Evolutionary conservation across 2,888 invertebrate species (phyloP), one percentile per base, ranked within the genome.

Genomic region (Panopea generosa): DNA sequence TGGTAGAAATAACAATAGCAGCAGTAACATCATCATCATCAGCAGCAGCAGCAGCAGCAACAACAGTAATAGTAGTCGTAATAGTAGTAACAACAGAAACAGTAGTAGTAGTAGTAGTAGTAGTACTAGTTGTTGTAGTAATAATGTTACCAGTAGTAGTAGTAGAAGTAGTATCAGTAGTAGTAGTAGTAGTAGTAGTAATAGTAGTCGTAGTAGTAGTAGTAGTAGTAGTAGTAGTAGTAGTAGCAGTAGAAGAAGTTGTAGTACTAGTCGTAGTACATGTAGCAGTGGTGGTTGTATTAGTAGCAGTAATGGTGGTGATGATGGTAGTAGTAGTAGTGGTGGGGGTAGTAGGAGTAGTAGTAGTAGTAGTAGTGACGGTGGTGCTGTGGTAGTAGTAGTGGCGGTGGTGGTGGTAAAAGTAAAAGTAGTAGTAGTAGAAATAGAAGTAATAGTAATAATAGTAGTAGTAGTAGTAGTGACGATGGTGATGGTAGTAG

Each of bases 111-210:
- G 70, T 70, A 69, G 65, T 70, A 33, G 33, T 33, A 33, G 33
- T 33, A 33, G 33, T 33, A 33, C 6, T 33, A 33, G 33, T 7
- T 33, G 33, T 33, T 7, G 33, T 11, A 69, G 70, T 69, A 69
- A 65, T 70, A 69, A 55, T 67, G 55, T 66, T 70, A 69, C 53
- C 55, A 55, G 70, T 69, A 69, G 70, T 69, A 55, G 70, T 70
- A 55, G 65, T 70, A 55, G 70, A 55, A 69, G 65, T 70, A 69
- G 70, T 65, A 69, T 66, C 69, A 55, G 70, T 65, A 69, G 69
- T 69, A 50, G 69, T 63, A 68, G 69, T 50, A 29, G 69, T 52
- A 68, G 69, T 68, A 50, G 69, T 69, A 68, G 69, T 69, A 50
- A 63, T 63, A 33, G 33, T 33, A 33, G 33, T 33, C 4, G 33